Evolutionary conservation across 2,113 vertebrate species (phyloP).

Genomic region (Micromys minutus): DNA sequence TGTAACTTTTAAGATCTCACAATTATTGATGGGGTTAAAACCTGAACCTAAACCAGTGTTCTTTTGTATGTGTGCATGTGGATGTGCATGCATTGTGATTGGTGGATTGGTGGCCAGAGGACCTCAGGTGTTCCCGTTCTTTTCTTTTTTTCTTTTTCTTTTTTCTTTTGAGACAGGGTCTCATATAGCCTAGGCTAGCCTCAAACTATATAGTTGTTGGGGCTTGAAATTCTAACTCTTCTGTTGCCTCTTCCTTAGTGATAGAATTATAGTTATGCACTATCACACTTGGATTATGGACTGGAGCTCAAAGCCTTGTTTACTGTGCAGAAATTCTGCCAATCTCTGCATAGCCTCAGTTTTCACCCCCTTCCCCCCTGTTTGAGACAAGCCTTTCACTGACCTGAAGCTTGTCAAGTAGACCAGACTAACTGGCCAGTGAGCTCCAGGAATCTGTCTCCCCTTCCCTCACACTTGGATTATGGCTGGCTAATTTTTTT

Average conservation of each 20-base stretch:
- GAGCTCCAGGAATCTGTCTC: not conserved
- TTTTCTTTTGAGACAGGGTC: not conserved
- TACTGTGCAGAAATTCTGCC: not conserved
- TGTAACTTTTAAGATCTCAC: conserved; percentile 31
- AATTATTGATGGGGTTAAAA: not conserved
- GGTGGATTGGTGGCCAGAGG: not conserved
- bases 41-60: not conserved
- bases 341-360: not conserved
- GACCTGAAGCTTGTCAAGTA: not conserved
- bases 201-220: not conserved
- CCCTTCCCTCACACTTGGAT: not conserved
- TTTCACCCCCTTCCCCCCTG: not conserved
- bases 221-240: not conserved
- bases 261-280: not conserved
- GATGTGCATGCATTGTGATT: not conserved
- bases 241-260: not conserved
- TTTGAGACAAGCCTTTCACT: not conserved
- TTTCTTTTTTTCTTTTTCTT: no score
- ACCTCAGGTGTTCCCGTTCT: not conserved
- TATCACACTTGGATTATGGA: not conserved
- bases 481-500: no score
- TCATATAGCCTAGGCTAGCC: not conserved
- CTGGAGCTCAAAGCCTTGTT: not conserved
- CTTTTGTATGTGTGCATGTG: not conserved
- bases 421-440: not conserved